Base-by-base conservation (phyloP, 2,888 invertebrate species). In the Cephonodes hylas region DNA sequence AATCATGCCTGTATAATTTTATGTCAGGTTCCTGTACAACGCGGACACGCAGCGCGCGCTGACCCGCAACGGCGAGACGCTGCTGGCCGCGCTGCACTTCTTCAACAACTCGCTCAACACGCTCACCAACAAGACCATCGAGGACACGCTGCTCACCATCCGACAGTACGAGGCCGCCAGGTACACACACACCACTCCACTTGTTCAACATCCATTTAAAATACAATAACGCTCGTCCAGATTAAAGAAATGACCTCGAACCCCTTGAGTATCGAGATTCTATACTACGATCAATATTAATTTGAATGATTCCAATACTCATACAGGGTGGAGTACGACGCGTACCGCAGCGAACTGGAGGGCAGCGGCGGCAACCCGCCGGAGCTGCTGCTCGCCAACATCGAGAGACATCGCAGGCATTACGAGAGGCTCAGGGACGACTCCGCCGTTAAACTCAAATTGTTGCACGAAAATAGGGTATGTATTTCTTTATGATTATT, bases 391-490 rank as follows among this genome's bases (percentile, higher is more conserved):
- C 96, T 97, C 80, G 80, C 75, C 61, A 74, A 95, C 84, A 97
- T 96, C 88, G 96, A 96, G 79, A 93, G 95, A 34, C 97, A 98
- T 83, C 97, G 97, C 81, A 95, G 96, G 66, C 96, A 96, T 73
- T 99, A 99, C 93, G 99, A 99, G 89, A 96, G 97, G 70, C 93
- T 99, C 66, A 94, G 99, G 59, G 96, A 96, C 64, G 99, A 99
- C 92, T 98, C 99, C 67, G 95, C 96, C 59, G 96, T 99, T 77
- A 99, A 99, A 93, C 95, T 99, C 88, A 96, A 97, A 87, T 97
- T 99, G 89, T 94, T 99, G 75, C 98, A 99, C 90, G 99, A 99
- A 93, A 99, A 99, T 92, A 95, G 98, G 93, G 98, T 98, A 89
- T 7, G 25, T 25, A 44, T 2, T 10, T 8, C 5, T 42, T 15